Base-by-base conservation (phyloP, 2,113 vertebrate genomes). In the Etheostoma cragini region DNA sequence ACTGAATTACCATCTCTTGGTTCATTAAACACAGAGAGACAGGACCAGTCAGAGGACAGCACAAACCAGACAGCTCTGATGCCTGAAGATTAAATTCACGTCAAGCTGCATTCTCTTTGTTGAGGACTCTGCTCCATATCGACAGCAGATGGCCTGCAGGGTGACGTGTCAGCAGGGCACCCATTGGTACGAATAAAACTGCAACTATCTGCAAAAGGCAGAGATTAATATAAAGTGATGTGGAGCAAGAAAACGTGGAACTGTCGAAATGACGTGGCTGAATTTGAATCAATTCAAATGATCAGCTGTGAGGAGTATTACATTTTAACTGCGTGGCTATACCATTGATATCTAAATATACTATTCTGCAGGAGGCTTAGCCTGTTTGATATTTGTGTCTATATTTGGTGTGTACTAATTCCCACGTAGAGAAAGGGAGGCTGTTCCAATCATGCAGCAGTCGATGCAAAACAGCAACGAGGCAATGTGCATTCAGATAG, bases 101-200 rank as follows among this genome's bases (percentile, higher is more conserved):
- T 86, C 84, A 87, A n/a, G 65, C 64, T 72, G 45, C 64, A 72
- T 78, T 85, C 56, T 67, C 76, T 47, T n/a, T n/a, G n/a, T n/a
- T n/a, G n/a, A n/a, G n/a, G n/a, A 1, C 69, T 76, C 57, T 54
- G 62, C 66, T 81, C 52, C 60, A 54, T 54, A 15, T 68, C 73
- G 79, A 85, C 80, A 89, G 88, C 91, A 89, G 86, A 90, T 85
- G 89, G 88, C 83, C 79, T 76, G 73, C 74, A 80, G 87, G 76
- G 81, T 69, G 56, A 65, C 84, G 62, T 84, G 86, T 89, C 90
- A 90, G 87, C 87, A 82, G 83, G 87, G 69, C 77, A 83, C 76
- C 83, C 74, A 53, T 67, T 86, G 75, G 68, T 75, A 72, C 83
- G 84, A 83, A 83, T 70, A 63, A 87, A 87, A 84, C 81, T 69